These are phyloP conservation scores for Ectemnius lituratus DNA, from an alignment of 2,888 invertebrate genomes.

Conservation along the genomic window DNA sequence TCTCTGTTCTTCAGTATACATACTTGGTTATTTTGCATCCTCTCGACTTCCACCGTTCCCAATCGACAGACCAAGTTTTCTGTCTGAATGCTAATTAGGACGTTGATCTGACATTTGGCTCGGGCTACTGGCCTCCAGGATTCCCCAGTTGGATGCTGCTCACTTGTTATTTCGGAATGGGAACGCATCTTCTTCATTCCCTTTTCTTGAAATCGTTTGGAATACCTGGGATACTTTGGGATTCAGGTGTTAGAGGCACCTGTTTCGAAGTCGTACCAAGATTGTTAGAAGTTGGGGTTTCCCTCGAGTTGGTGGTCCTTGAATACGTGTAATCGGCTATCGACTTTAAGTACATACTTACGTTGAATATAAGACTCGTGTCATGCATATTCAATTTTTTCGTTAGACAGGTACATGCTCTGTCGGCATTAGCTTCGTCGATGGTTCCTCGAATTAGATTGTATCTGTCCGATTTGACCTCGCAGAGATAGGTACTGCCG, in stretches of 20 bases:
- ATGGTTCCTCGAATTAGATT: constrained; percentile 4
- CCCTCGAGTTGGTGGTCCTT: not conserved
- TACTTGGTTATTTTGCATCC: constrained; percentile 19
- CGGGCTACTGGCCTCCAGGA: not conserved
- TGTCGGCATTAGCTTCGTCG: not conserved
- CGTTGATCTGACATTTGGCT: not conserved
- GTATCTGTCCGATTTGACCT: not conserved
- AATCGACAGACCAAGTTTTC: not conserved
- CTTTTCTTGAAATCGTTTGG: not conserved
- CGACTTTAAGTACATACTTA: not conserved
- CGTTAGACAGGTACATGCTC: not conserved
- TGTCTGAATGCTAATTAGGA: not conserved
- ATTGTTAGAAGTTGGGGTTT: constrained; percentile 14
- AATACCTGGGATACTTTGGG: not conserved
- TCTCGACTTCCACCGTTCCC: not conserved
- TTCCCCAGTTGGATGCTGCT: too few species aligned
- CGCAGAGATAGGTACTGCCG: not conserved
- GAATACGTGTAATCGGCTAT: constrained; percentile 7
- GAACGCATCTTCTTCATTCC: not conserved
- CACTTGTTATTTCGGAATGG: not conserved
- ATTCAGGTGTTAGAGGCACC: not conserved
- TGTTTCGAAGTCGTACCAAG: constrained; percentile 8
- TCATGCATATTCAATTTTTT: constrained; percentile 37
- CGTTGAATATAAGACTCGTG: not conserved
- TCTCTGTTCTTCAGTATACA: not conserved